phyloP scores from a whole-genome alignment of 2,797 vertebrate genomes.

The Amblyopsis hoosieri region DNA sequence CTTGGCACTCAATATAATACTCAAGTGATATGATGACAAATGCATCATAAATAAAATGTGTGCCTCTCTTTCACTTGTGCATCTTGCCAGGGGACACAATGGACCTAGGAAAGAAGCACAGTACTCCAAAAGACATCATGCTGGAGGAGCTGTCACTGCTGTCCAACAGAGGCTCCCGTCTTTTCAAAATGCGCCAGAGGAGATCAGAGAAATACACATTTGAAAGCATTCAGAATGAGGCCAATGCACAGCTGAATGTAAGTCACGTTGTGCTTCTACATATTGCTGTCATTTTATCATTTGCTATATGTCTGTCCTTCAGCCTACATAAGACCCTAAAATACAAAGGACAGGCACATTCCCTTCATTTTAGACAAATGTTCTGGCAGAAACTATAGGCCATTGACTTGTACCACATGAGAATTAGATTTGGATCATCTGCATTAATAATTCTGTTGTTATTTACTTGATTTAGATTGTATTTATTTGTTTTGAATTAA shows the following conservation, averaged over 20 bases:
- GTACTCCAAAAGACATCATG: conserved; percentile 96
- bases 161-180: conserved; percentile 92
- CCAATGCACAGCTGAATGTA: conserved; percentile 87
- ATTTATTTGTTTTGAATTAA: not conserved
- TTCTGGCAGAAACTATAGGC: too few species aligned
- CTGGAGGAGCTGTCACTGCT: conserved; percentile 92
- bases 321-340: too few species aligned
- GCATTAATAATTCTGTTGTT: not conserved
- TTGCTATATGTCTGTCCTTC: not conserved
- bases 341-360: too few species aligned
- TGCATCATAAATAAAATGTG: not conserved
- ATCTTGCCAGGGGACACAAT: conserved; percentile 72
- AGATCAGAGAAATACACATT: conserved; percentile 98
- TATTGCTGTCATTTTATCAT: not conserved
- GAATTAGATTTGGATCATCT: too few species aligned
- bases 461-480: not conserved
- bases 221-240: conserved; percentile 93
- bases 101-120: conserved; percentile 95
- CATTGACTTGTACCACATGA: too few species aligned
- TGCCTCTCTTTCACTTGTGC: not conserved
- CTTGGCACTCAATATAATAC: not conserved
- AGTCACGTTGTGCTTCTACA: conserved; percentile 55
- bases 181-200: conserved; percentile 96
- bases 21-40: conserved; percentile 1
- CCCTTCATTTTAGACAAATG: too few species aligned